Base-by-base conservation (phyloP, 2,888 invertebrate species). In the Cryptocheilus praepositus region DNA sequence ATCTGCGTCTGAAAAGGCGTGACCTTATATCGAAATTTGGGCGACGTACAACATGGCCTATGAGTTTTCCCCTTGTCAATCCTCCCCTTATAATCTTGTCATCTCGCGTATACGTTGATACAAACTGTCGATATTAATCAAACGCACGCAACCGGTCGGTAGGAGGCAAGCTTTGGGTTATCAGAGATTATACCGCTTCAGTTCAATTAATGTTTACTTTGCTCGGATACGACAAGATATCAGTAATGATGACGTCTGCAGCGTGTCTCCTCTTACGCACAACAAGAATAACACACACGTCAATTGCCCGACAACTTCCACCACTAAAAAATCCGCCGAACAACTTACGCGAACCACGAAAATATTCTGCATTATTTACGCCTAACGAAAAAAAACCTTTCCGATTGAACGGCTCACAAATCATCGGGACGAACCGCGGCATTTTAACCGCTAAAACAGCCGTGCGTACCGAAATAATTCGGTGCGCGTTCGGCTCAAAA, bases 41-140 rank as follows among this genome's bases (percentile, higher is more conserved):
- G 61, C 45, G 54, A 36, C 61, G n/a, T 22, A 16, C 25, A 22
- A 55, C 55, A 22, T 56, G 19, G 55, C 36, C 44, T 46, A 56
- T 66, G 62, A 62, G 62, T 66, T 36, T 43, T 18, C 61, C 49
- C 25, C 61, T 44, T 28, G 46, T 49, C 46, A 15, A 15, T 22
- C 15, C 15, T 28, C 28, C 21, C 43, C 16, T 3, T 43, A 19
- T 21, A 15, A 18, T 18, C 22, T 13, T n/a, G 15, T 60, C 36
- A 44, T 18, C 11, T 65, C 46, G 28, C 49, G 45, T 45, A 52
- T 61, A 67, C 64, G 64, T 52, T 61, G 65, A 60, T 71, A 75
- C 61, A 55, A 67, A 61, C 28, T 62, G 44, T 57, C 44, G 70
- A 76, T 73, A 71, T 76, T 73, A 76, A 76, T 76, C 74, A 68